These are phyloP conservation scores for Caenorhabditis drosophilae DNA, from an alignment of 2,888 invertebrate species.

Conservation along the genomic window DNA sequence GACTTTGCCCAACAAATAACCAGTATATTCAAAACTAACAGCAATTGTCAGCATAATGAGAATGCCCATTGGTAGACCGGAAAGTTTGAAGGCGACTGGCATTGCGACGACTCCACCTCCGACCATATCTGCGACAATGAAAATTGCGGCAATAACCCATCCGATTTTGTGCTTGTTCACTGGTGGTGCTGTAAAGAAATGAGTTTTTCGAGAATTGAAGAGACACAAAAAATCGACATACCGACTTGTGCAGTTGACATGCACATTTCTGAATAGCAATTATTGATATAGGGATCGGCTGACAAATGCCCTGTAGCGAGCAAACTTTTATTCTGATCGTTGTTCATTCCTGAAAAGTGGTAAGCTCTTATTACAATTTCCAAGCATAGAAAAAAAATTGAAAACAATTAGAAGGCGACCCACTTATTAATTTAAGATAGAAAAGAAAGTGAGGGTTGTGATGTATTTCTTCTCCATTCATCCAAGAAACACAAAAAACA, in stretches of 20 bases:
- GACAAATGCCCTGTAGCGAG: constrained; percentile 45
- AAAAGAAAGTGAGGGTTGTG: too few species aligned
- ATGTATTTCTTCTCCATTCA: too few species aligned
- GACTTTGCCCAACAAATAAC: constrained; percentile 64
- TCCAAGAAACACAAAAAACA: too few species aligned
- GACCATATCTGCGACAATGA: constrained; percentile 68
- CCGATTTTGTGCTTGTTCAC: constrained; percentile 49
- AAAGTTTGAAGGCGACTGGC: constrained; percentile 64
- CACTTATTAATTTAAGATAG: too few species aligned
- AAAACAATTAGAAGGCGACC: neutral
- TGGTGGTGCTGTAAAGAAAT: constrained; percentile 36
- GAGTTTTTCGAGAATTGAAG: neutral
- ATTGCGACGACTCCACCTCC: constrained; percentile 69
- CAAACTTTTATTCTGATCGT: constrained; percentile 38
- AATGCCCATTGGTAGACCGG: constrained; percentile 55
- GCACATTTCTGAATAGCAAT: constrained; percentile 52
- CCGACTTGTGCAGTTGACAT: constrained; percentile 46
- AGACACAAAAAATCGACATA: constrained; percentile 11
- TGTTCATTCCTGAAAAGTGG: constrained; percentile 20
- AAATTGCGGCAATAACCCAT: constrained; percentile 58
- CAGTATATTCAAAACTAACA: constrained; percentile 64
- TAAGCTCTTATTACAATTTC: neutral
- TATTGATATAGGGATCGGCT: constrained; percentile 45
- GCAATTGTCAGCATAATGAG: constrained; percentile 55
- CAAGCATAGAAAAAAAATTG: neutral